Base-by-base conservation (phyloP, 2,113 vertebrate species). In the Proteles cristata region DNA sequence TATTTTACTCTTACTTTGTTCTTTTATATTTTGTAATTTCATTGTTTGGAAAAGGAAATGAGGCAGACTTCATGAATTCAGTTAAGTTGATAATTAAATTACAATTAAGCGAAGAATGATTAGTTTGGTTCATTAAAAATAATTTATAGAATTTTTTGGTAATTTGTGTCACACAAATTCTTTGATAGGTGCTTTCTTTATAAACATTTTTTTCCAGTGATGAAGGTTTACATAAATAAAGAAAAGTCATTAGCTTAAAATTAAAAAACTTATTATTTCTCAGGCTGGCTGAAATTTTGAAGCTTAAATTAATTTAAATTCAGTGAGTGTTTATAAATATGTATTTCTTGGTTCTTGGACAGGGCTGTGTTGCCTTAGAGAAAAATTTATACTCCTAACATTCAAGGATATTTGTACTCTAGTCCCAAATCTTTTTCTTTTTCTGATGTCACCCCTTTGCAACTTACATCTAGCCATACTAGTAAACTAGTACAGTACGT, bases 231-330 rank as follows among this genome's bases (percentile, higher is more conserved):
- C 2, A 25, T 50, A 82, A 94, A 92, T 74, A 97, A 96, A 93
- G 1, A 11, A 48, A 91, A 94, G 15, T 86, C 97, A 94, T 93
- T 97, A 88, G 4, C 76, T 97, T 93, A 33, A 33, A 89, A 68
- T 98, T 96, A 80, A 96, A 98, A 82, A 88, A 26, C 69, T 90
- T 95, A 84, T 84, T 85, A 88, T 96, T 88, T 92, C 6, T 93
- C 5, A 50, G 74, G 48, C 21, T 66, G 26, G 6, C 31, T 83
- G 66, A 90, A 90, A 71, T n/a, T 90, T 83, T 94, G 14, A 88
- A 86, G 23, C 33, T 55, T 74, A 81, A 96, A 68, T 66, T 79
- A 61, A 79, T 50, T 93, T 71, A 81, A 55, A 69, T 88, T 83
- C n/a, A 76, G 7, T 88, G 43, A 65, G 15, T 26, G 63, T 83